phyloP scores from a whole-genome alignment of 37 sponge, comb jelly and placozoan genomes.

The Aplysina aerophoba region DNA sequence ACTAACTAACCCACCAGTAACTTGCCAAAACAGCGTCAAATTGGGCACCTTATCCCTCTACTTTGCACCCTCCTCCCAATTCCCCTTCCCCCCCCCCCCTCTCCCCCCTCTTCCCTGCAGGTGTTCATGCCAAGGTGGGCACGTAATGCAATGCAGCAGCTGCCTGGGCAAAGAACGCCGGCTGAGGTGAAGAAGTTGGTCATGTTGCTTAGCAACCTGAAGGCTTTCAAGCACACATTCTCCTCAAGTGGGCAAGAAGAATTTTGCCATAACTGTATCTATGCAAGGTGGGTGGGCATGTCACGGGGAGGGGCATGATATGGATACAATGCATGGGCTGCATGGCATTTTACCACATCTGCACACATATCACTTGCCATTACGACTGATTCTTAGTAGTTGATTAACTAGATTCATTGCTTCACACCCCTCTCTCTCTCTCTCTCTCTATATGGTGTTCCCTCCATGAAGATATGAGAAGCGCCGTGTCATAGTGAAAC shows the following conservation, averaged over 20 bases:
- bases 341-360: no score
- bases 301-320: no score
- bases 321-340: no score
- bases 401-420: not conserved
- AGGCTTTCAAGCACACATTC: conserved; percentile 41
- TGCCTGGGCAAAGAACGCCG: conserved; percentile 12
- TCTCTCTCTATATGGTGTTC: not conserved
- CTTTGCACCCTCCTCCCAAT: no score
- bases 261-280: conserved; percentile 45
- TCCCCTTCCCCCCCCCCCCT: no score
- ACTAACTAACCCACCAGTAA: no score
- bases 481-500: conserved; percentile 34
- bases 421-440: not conserved
- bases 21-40: no score
- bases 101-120: not conserved
- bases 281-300: conserved; percentile 31
- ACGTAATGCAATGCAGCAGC: conserved; percentile 3
- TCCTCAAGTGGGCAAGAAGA: conserved; percentile 25
- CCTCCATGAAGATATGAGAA: conserved; percentile 59
- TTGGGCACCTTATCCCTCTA: no score
- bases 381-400: no score
- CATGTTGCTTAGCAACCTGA: conserved; percentile 30
- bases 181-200: conserved; percentile 37
- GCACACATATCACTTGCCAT: no score
- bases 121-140: conserved; percentile 61